Base-by-base conservation (phyloP, 2,113 vertebrate genomes). In the Motacilla tschutschensis region DNA sequence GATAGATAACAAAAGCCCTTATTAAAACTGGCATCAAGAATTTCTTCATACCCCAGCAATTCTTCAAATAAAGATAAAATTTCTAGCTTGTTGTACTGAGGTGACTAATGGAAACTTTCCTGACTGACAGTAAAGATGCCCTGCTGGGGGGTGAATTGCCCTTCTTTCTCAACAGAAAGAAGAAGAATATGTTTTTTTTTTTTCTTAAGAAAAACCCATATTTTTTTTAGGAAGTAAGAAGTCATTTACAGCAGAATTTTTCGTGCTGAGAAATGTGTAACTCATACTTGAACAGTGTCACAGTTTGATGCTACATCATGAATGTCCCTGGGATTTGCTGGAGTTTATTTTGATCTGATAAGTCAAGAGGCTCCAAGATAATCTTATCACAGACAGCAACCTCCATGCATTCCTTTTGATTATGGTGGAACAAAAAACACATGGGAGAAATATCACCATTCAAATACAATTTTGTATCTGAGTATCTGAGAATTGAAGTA, bases 281-380 rank as follows among this genome's bases (percentile, higher is more conserved):
- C 6, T 81, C 26, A 64, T 74, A 20, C 78, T 60, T 74, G 44
- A 72, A 79, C 10, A 86, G 26, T 31, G 12, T 9, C 43, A 76
- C 10, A 36, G 13, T 73, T 79, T 79, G 20, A 50, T 81, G 29
- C 24, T 69, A 33, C 6, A 54, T 12, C 43, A 38, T 12, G 4
- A 70, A 76, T 26, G 6, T 79, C 48, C 43, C 43, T 58, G 51
- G 20, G 43, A 87, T 50, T 85, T 48, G 7, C 17, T 28, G 31
- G 14, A 76, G 55, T 82, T 79, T 59, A 79, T 79, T 87, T 87
- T 89, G 26, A 58, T 82, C 19, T 85, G 35, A 65, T 79, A 82
- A 82, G 29, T 18, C 76, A 70, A 82, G 35, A 58, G 8, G 20
- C 14, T 85, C 38, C 28, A 60, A 79, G 47, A 64, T 73, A 43